Evolutionary conservation across 37 sponge, comb jelly and placozoan genomes (phyloP), one percentile per base, ranked within the genome.

Genomic region (Eunapius fragilis): DNA sequence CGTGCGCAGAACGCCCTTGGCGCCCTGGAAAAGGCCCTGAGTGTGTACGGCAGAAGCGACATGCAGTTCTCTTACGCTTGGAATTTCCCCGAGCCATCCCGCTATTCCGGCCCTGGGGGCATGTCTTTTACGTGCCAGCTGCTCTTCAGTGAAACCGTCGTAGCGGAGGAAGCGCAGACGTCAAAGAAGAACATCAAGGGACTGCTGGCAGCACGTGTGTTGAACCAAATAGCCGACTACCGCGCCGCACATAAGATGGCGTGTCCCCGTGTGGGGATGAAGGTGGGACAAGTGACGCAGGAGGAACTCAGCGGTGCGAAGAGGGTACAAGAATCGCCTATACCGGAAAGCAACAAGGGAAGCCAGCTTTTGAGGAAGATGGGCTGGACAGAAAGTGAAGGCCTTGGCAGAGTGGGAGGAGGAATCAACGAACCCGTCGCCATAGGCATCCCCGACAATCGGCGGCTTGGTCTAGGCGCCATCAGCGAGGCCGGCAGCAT

Each of bases 131-230:
- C 6, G 17, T 73, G 74, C 74, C 31, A 73, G 11, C 25, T 87
- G 32, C 34, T 87, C 31, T 31, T 87, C 74, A 69, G 75, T 41
- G 77, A 58, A 22, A 17, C n/a, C 27, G 14, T 82, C 13, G 68
- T 81, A 28, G 34, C 26, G 4, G 48, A 74, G 32, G 82, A 82
- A 17, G 70, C 48, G 9, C 27, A 36, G 11, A 19, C 76, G 11
- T 37, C 75, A 24, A 81, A 76, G 77, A 88, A 82, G 70, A 77
- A 81, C 32, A 76, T 76, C 24, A 88, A 88, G 77, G 73, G 37
- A 38, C 28, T 45, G 30, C 82, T 67, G 5, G 74, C 75, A 13
- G 77, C 72, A 24, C 27, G 31, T 26, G 33, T 88, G 19, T 28
- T 81, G 30, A 35, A 50, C 0, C 75, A 50, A 13, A 14, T 88